Evolutionary conservation across 2,113 vertebrate species (phyloP), one percentile per base, ranked within the genome.

Genomic region (Narcine bancroftii): DNA sequence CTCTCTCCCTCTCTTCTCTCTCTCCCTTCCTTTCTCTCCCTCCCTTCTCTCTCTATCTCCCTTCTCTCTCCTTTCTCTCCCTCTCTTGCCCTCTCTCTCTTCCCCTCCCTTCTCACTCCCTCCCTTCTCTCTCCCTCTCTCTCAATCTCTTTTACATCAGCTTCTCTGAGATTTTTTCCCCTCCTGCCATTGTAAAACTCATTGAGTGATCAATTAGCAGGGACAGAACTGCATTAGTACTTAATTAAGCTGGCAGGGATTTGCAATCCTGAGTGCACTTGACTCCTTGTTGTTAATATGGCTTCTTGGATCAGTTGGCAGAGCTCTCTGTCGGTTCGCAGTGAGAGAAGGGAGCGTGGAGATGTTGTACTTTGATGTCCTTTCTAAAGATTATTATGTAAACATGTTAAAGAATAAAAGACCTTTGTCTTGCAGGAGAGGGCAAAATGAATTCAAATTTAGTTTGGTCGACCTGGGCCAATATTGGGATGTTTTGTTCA

Each of bases 321-420:
- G 36, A 72, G 65, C 92, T 72, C 39, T 72, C 65, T 85, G 92
- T 65, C 79, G 79, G 72, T 33, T 63, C 24, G 47, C 33, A 69
- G 45, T 42, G 81, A 60, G 81, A 17, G 53, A 85, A 77, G 36
- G 73, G 33, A 60, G 15, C 39, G 39, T 87, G 77, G 73, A 73
- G 75, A 92, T 63, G 56, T 66, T 60, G 92, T 92, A 93, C n/a
- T 93, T 93, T 0, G 0, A 73, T 93, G 92, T 79, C 93, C 92
- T 93, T 94, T 94, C 93, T 94, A 72, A 92, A 87, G 45, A 24
- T 65, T 94, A 17, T 92, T 92, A 89, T 93, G 92, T 89, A 92
- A 93, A 92, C 69, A 93, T 5, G 10, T 83, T 93, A 92, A 93
- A 94, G 50, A 56, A 65, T 89, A 89, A 92, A 92, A 65, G 91